Conservation (phyloP, 2,888 invertebrate genomes). For the Lasius platythorax region DNA sequence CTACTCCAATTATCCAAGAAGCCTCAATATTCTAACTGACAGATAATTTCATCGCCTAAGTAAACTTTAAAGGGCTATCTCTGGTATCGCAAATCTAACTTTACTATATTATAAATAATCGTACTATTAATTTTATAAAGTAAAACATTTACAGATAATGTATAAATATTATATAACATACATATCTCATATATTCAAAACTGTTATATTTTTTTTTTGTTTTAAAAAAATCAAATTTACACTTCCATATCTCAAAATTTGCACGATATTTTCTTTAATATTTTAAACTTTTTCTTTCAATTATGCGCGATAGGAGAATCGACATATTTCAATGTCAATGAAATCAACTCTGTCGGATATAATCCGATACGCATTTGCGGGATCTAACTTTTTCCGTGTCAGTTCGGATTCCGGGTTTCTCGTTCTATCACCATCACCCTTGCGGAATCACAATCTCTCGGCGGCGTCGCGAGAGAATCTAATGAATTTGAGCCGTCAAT, state of each 20-base stretch:
- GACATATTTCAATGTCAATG: not conserved
- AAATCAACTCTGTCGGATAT: conserved; percentile 26
- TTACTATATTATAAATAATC: not conserved
- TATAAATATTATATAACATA: not conserved
- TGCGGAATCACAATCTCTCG: conserved; percentile 46
- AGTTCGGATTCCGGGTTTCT: conserved; percentile 1
- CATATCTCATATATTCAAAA: not conserved
- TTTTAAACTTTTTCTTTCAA: not conserved
- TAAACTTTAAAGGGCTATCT: not conserved
- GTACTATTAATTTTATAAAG: not conserved
- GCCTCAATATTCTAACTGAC: not conserved
- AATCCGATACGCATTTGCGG: conserved; percentile 48
- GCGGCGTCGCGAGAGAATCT: conserved; percentile 69
- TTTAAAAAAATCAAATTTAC: not conserved
- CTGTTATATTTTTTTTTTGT: not conserved
- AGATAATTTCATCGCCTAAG: not conserved
- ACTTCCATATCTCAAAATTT: not conserved
- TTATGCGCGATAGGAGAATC: not conserved
- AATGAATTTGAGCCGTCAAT: conserved; percentile 79
- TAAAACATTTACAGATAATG: not conserved
- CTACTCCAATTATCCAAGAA: conserved; percentile 22
- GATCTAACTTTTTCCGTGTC: conserved; percentile 33
- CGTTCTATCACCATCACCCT: conserved; percentile 36
- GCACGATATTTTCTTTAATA: not conserved
- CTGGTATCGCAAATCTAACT: not conserved